These are phyloP conservation scores for Lithophane socia DNA, from an alignment of 2,888 invertebrate species.

Conservation along the genomic window DNA sequence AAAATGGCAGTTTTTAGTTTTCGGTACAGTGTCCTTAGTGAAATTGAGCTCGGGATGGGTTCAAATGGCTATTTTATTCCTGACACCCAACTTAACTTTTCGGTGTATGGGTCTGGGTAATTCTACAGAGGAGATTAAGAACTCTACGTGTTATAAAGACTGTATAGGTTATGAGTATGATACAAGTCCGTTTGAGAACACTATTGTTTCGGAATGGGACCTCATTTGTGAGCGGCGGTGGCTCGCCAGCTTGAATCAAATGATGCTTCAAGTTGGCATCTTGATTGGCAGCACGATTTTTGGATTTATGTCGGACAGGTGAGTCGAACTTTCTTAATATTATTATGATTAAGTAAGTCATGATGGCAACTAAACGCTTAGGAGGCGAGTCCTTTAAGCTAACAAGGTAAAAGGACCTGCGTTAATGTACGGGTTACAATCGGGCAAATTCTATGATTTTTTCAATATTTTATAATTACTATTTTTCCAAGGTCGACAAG, in stretches of 20 bases:
- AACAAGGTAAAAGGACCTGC: no score
- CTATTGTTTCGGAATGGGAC: conserved; percentile 94
- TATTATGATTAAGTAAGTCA: background rate
- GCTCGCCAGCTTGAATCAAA: conserved; percentile 93
- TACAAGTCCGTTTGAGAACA: conserved; percentile 91
- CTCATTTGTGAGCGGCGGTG: conserved; percentile 92
- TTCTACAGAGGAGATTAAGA: conserved; percentile 71
- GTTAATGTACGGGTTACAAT: no score
- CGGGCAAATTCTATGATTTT: no score
- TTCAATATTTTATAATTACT: no score
- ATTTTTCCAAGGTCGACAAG: no score
- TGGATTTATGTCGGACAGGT: conserved; percentile 94
- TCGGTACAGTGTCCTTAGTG: conserved; percentile 91
- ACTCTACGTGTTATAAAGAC: conserved; percentile 86
- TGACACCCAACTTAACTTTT: conserved; percentile 91
- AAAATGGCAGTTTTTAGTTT: conserved; percentile 93
- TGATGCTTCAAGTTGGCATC: conserved; percentile 93
- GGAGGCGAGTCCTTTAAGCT: no score
- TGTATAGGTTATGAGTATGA: conserved; percentile 91
- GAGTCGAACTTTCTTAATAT: conserved; percentile 63
- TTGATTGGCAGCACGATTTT: conserved; percentile 93
- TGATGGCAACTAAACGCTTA: no score
- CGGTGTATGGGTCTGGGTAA: conserved; percentile 85
- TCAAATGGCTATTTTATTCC: conserved; percentile 93
- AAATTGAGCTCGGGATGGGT: conserved; percentile 95